A percentile compares a stretch with the other conserved stretches of the same genome.
These are phyloP conservation scores for Dicyrtoma fusca DNA, from an alignment of 2,888 invertebrate genomes.

Conservation along the genomic window DNA sequence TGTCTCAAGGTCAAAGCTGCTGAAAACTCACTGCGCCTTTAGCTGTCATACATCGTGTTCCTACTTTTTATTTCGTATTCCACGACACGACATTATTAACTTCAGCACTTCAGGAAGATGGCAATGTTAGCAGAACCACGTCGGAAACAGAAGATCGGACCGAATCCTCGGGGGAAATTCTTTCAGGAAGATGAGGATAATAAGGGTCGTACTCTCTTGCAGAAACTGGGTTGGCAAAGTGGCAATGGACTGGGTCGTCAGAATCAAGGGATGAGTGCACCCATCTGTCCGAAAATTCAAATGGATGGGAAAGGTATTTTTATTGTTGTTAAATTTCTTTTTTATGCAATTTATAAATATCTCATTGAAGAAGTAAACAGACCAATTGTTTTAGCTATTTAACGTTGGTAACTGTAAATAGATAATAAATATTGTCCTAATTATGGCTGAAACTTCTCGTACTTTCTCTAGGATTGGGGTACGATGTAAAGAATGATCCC, in stretches of 20 bases:
- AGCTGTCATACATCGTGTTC: too few species aligned
- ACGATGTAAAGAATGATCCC: conserved; percentile 44
- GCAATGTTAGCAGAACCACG: conserved; percentile 54
- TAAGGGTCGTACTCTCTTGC: conserved; percentile 45
- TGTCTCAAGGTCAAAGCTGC: too few species aligned
- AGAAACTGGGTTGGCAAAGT: conserved; percentile 53
- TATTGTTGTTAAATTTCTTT: conserved; percentile 16
- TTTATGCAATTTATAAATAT: too few species aligned
- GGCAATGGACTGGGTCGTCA: conserved; percentile 51
- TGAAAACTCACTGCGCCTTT: too few species aligned
- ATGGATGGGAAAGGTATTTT: conserved; percentile 46
- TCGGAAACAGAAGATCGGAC: conserved; percentile 49
- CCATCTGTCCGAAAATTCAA: conserved; percentile 51
- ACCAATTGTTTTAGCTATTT: too few species aligned
- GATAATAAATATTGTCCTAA: too few species aligned
- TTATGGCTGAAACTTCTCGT: too few species aligned
- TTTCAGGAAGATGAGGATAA: conserved; percentile 52
- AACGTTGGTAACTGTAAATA: too few species aligned
- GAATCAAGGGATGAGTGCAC: conserved; percentile 49
- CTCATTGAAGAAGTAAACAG: too few species aligned
- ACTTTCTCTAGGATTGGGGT: conserved; percentile 49
- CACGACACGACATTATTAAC: too few species aligned
- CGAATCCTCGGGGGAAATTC: conserved; percentile 52
- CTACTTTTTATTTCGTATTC: too few species aligned
- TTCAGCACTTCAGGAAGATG: too few species aligned